Percentiles rank a stretch among this genome's conserved stretches.
These are phyloP conservation scores for Cyrtonyx montezumae DNA, from an alignment of 2,113 vertebrate species.

Conservation along the genomic window DNA sequence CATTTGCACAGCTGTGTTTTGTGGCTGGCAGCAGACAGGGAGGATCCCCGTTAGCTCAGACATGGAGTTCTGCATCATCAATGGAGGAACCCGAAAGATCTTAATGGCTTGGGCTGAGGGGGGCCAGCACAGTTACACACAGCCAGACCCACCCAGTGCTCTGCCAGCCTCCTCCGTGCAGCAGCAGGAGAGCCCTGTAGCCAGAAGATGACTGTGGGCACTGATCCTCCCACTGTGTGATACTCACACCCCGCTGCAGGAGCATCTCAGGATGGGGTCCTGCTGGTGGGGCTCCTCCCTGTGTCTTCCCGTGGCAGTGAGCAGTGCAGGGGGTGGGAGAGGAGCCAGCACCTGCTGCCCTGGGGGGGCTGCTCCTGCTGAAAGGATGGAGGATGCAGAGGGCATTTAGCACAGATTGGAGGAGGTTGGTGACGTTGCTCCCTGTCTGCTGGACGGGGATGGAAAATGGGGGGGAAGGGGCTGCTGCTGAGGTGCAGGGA, in stretches of 20 bases:
- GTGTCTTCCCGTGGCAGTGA: fast-evolving
- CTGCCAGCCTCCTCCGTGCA: background rate
- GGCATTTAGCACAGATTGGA: fast-evolving
- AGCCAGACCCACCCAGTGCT: background rate
- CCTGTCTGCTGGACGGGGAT: fast-evolving
- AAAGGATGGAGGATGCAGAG: fast-evolving
- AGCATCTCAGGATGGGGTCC: background rate
- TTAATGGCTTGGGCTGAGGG: fast-evolving
- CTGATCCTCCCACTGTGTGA: fast-evolving
- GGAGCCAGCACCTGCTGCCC: fast-evolving
- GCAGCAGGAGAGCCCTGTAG: background rate
- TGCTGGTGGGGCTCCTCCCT: background rate
- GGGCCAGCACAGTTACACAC: fast-evolving
- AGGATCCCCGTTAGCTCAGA: background rate
- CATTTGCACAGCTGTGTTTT: fast-evolving
- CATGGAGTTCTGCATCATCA: background rate
- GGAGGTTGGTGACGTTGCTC: fast-evolving
- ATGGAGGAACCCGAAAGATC: background rate
- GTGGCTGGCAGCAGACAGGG: background rate
- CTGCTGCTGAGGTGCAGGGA: fast-evolving
- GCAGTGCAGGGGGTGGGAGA: background rate
- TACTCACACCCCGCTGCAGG: fast-evolving
- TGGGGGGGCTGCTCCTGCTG: fast-evolving
- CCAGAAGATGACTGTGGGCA: background rate
- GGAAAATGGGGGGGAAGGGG: background rate